Conservation (phyloP, 2,113 vertebrate genomes). For the Myiopsitta monachus region DNA sequence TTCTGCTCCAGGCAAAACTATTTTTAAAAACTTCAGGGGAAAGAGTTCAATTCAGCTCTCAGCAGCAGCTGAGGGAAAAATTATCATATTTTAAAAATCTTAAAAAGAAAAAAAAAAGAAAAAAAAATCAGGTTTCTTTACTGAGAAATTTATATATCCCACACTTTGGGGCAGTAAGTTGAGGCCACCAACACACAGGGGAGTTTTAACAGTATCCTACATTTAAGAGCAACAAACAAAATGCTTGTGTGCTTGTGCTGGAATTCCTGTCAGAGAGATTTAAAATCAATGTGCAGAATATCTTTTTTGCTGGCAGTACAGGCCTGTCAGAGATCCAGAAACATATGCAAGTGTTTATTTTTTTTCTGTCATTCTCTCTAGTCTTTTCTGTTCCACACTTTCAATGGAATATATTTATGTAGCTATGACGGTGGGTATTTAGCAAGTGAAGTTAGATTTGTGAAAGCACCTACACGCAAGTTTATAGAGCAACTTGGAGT, state of each 20-base stretch:
- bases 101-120: neutral
- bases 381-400: neutral
- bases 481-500: neutral
- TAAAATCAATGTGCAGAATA: neutral
- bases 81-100: neutral
- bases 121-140: neutral
- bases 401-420: neutral
- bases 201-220: neutral
- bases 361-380: neutral
- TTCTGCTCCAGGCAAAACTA: neutral
- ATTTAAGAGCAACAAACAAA: neutral
- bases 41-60: neutral
- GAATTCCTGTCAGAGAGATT: neutral
- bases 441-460: neutral
- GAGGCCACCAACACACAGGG: neutral
- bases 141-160: neutral
- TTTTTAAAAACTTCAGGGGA: neutral
- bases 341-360: accelerated
- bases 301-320: neutral
- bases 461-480: neutral
- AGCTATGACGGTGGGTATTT: neutral
- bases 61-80: neutral
- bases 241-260: neutral
- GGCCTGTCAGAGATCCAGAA: neutral
- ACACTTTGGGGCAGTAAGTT: neutral